These are phyloP conservation scores for Mastomys coucha DNA, from an alignment of 2,113 vertebrate genomes.

Conservation along the genomic window DNA sequence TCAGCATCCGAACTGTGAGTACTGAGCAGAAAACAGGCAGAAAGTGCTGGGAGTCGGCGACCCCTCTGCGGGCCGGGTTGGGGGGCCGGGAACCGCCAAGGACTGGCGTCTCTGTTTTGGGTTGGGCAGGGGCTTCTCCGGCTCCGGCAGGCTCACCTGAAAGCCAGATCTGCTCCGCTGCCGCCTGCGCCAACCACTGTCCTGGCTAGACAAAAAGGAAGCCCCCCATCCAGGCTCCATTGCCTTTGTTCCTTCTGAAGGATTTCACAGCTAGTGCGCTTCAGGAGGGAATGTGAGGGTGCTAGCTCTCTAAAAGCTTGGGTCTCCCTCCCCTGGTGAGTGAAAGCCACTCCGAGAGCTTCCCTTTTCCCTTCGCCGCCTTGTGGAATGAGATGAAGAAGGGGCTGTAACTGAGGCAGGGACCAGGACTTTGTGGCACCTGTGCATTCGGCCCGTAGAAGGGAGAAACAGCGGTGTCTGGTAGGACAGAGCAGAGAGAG, in stretches of 20 bases:
- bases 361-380: neutral
- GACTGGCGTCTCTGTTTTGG: neutral
- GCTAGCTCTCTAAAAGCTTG: neutral
- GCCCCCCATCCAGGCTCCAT: neutral
- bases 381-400: neutral
- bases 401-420: neutral
- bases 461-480: neutral
- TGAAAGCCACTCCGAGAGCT: neutral
- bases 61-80: conserved; percentile 16
- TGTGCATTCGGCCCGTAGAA: conserved; percentile 59
- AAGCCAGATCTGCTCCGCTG: neutral
- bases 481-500: neutral
- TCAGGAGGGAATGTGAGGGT: neutral
- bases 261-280: conserved; percentile 62
- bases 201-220: neutral
- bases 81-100: neutral
- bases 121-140: neutral
- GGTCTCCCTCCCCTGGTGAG: neutral
- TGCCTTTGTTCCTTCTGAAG: conserved; percentile 80
- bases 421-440: conserved; percentile 58
- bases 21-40: conserved; percentile 72
- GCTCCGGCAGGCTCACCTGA: conserved; percentile 57
- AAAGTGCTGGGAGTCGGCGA: conserved; percentile 72
- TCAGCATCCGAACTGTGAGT: conserved; percentile 82
- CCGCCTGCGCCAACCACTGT: conserved; percentile 32